These are phyloP conservation scores for Asteroscopus sphinx DNA, from an alignment of 2,888 invertebrate genomes.

Conservation along the genomic window DNA sequence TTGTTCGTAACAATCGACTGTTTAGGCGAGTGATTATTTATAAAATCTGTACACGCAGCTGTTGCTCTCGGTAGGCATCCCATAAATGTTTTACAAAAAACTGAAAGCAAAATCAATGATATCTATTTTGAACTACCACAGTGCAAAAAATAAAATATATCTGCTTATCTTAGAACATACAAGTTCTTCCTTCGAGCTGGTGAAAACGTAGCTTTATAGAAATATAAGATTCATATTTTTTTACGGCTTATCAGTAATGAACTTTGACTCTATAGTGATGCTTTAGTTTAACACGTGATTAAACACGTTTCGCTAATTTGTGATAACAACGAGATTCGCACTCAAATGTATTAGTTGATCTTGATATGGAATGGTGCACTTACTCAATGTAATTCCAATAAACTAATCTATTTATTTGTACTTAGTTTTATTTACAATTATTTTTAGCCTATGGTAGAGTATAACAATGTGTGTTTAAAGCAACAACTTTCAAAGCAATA, in stretches of 20 bases:
- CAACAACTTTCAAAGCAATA: conserved; percentile 20
- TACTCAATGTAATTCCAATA: conserved; percentile 65
- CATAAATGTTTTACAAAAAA: too few species aligned
- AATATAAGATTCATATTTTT: conserved; percentile 49
- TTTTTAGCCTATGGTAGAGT: conserved; percentile 26
- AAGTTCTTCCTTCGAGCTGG: neutral
- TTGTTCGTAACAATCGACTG: too few species aligned
- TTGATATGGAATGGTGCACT: conserved; percentile 62
- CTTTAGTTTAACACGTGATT: conserved; percentile 50
- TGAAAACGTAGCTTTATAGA: conserved; percentile 42
- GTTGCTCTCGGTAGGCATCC: too few species aligned
- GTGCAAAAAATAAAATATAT: too few species aligned
- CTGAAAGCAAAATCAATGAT: too few species aligned
- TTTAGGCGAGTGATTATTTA: too few species aligned
- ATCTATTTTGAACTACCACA: too few species aligned
- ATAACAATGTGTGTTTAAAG: conserved; percentile 20
- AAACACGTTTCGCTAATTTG: conserved; percentile 50
- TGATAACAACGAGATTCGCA: conserved; percentile 41
- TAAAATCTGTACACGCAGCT: too few species aligned
- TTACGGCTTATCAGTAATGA: conserved; percentile 46
- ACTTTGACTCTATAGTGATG: conserved; percentile 54
- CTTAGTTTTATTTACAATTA: conserved; percentile 54
- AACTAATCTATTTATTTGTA: conserved; percentile 69
- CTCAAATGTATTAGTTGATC: conserved; percentile 41
- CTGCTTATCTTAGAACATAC: neutral